Conservation (phyloP, 2,113 vertebrate genomes). For the Poeciliopsis occidentalis region DNA sequence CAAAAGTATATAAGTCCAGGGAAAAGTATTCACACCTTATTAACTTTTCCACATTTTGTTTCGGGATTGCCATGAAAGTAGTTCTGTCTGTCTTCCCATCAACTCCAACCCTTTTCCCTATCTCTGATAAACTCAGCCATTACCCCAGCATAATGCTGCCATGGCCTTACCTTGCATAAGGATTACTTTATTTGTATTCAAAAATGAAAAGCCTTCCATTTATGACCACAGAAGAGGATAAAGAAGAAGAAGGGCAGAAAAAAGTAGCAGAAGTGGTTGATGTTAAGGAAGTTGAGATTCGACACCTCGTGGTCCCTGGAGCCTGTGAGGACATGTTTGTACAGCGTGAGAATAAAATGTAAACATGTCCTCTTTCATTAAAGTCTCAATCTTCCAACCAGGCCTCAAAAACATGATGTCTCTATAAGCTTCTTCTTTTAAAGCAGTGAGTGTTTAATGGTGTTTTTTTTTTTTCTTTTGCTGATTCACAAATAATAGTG, state of each 20-base stretch:
- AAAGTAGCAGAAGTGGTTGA: constrained; percentile 7
- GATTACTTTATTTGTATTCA: neutral
- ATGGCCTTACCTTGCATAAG: no score
- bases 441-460: constrained; percentile 54
- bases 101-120: no score
- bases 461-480: constrained; percentile 28
- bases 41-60: no score
- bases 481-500: constrained; percentile 38
- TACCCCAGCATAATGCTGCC: no score
- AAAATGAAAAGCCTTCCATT: neutral
- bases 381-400: constrained; percentile 30
- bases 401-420: constrained; percentile 48
- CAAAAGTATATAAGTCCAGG: no score
- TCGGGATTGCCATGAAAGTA: no score
- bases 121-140: no score
- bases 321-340: constrained; percentile 69
- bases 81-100: no score
- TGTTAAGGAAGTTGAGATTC: constrained; percentile 33
- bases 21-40: no score
- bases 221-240: neutral
- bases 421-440: constrained; percentile 43
- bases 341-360: constrained; percentile 67
- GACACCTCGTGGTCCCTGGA: constrained; percentile 14
- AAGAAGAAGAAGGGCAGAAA: constrained; percentile 1
- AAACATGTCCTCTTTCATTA: constrained; percentile 74